Conservation (phyloP, 2,113 vertebrate species). For the Meriones unguiculatus region DNA sequence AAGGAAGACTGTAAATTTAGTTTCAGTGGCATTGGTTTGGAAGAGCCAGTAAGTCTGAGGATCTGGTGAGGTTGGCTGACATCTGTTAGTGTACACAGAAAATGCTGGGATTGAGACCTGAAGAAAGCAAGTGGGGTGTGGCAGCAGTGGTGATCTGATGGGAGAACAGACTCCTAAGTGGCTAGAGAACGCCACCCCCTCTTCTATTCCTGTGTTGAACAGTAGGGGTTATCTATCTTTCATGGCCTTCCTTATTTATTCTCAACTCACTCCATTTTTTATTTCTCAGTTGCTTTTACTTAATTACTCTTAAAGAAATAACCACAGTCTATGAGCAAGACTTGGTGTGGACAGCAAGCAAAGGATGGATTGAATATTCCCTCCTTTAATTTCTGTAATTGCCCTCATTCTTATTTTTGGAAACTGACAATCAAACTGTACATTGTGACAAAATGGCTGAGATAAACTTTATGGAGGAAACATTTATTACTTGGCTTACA, state of each 20-base stretch:
- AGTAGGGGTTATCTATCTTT: not conserved
- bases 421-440: not conserved
- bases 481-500: not conserved
- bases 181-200: not conserved
- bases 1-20: not conserved
- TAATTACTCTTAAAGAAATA: not conserved
- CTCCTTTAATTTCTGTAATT: not conserved
- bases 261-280: not conserved
- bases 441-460: not conserved
- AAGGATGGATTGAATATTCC: not conserved
- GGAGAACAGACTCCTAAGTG: not conserved
- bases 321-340: not conserved
- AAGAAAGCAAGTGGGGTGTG: not conserved
- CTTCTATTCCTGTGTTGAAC: not conserved
- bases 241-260: not conserved
- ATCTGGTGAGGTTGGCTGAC: not conserved
- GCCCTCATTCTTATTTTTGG: not conserved
- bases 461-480: not conserved
- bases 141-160: not conserved
- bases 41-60: not conserved
- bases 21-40: not conserved
- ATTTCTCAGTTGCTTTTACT: slow-evolving; percentile 20
- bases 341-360: not conserved
- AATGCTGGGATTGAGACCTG: no score
- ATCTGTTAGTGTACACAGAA: no score